Evolutionary conservation across 2,888 invertebrate species (phyloP), one percentile per base, ranked within the genome.

Genomic region (Chrysina gloriosa): DNA sequence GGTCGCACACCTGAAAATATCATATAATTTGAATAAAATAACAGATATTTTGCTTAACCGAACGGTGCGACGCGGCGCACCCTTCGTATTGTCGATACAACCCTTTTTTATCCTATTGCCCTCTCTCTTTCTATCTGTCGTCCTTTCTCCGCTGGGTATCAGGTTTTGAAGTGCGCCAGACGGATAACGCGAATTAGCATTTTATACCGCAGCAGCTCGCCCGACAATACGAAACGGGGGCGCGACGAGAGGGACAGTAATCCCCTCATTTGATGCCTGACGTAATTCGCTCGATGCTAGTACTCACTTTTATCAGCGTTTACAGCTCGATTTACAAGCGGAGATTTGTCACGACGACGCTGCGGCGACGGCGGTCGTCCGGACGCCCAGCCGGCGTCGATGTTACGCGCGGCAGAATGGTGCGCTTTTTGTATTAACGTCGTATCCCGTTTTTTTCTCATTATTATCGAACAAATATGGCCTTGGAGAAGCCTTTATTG

Each of bases 241-340:
- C 16, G 19, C 36, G 21, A 45, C 42, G 31, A n/a, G 9, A 31
- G 31, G 9, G n/a, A 31, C 31, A n/a, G 67, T 72, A 72, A 72
- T 72, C 72, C 72, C 72, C 69, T 72, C 68, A 71, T 72, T 72
- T 71, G 68, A 72, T 72, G 71, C 72, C 42, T 27, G 52, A 21
- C 48, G 48, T 34, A 16, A 34, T 61, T 48, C 29, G 31, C 29
- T 21, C 52, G 42, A 23, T 42, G 36, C 27, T 54, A n/a, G 56
- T 54, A 31, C 31, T 45, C 45, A 45, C 45, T 45, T 45, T 45
- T 45, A 45, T 45, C 56, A 29, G 19, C 56, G 31, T 56, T 34
- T 56, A 34, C 25, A 14, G 56, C 19, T 16, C 21, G 45, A 16
- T 45, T 27, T 42, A 42, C 39, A 61, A 25, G 27, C 21, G 25